phyloP scores from a whole-genome alignment of 2,113 vertebrate genomes.

The Scolopax mira region DNA sequence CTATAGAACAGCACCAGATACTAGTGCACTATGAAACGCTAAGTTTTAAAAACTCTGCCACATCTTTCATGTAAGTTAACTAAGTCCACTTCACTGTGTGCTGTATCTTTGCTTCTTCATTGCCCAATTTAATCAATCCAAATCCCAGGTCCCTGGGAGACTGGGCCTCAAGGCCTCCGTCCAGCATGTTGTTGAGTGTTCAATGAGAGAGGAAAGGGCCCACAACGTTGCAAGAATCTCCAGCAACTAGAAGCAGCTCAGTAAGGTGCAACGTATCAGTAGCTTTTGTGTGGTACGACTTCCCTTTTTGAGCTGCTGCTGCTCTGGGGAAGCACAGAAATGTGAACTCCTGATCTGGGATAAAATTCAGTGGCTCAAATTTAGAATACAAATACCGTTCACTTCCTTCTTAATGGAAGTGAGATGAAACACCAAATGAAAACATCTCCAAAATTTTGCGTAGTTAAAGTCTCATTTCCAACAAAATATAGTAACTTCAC shows the following conservation, averaged over 20 bases:
- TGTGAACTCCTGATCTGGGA: neutral
- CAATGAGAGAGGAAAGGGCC: neutral
- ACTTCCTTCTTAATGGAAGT: neutral
- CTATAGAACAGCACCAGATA: neutral
- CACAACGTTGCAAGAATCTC: neutral
- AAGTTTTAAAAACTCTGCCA: neutral
- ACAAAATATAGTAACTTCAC: neutral
- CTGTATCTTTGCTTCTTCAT: neutral
- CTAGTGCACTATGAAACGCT: neutral
- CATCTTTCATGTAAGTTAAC: neutral
- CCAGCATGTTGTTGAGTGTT: neutral
- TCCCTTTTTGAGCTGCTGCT: neutral
- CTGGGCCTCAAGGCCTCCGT: rapidly evolving
- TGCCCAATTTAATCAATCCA: neutral
- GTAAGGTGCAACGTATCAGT: neutral
- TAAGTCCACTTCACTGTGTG: neutral
- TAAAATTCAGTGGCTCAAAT: neutral
- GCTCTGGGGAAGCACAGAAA: neutral
- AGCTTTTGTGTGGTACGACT: neutral
- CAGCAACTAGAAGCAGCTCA: neutral
- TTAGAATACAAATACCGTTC: neutral
- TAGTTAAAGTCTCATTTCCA: neutral
- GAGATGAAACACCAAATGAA: neutral
- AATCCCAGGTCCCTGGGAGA: neutral
- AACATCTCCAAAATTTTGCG: neutral